These are phyloP conservation scores for Mimas tiliae DNA, from an alignment of 2,888 invertebrate genomes.

Conservation along the genomic window DNA sequence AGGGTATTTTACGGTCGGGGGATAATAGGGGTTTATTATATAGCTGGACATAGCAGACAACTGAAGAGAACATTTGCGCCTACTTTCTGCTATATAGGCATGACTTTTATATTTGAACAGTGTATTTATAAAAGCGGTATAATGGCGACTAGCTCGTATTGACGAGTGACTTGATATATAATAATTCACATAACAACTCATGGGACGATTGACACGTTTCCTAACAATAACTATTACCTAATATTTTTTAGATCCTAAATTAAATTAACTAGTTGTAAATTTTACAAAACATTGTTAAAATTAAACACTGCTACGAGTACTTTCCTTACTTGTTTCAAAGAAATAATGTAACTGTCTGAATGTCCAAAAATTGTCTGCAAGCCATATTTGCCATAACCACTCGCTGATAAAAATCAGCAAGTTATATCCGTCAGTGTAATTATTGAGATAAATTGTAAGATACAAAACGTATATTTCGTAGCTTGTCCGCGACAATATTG, in stretches of 20 bases:
- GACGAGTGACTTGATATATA: neutral
- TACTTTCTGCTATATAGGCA: neutral
- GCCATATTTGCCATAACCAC: neutral
- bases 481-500: constrained; percentile 46
- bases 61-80: neutral
- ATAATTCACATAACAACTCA: too few relatives aligned
- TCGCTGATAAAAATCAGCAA: constrained; percentile 9
- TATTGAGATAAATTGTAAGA: constrained; percentile 44
- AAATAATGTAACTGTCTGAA: neutral
- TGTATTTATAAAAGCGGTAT: neutral
- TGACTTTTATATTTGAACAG: neutral
- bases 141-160: too few relatives aligned
- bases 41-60: constrained; percentile 12
- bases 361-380: neutral
- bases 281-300: neutral
- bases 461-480: constrained; percentile 49
- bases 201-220: too few relatives aligned
- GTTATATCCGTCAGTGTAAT: constrained; percentile 14
- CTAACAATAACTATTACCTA: too few relatives aligned
- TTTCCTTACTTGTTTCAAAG: neutral
- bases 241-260: too few relatives aligned
- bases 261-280: too few relatives aligned
- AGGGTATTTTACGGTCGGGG: constrained; percentile 33
- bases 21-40: constrained; percentile 25
- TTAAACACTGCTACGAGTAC: too few relatives aligned